Conservation (phyloP, 2,797 vertebrate genomes). For the Discoglossus pictus region DNA sequence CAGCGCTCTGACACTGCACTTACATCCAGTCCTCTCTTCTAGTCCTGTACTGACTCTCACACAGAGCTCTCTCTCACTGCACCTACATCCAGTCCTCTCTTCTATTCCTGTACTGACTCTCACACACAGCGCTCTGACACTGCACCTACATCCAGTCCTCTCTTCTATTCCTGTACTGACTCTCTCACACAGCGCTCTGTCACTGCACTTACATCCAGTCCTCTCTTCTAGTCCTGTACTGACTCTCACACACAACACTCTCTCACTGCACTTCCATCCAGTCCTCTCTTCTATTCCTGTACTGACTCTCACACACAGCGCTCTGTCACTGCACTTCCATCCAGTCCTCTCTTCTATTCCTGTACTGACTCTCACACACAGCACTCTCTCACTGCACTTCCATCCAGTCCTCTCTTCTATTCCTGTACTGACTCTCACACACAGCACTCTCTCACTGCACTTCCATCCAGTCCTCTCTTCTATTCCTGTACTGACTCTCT, state of each 20-base stretch:
- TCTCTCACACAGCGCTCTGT: background rate
- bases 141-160: no score
- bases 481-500: background rate
- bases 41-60: background rate
- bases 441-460: background rate
- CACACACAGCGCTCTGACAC: no score
- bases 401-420: accelerated
- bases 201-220: background rate
- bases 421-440: slow-evolving; percentile 12
- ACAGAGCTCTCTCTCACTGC: slow-evolving; percentile 7
- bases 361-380: background rate
- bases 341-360: no score
- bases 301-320: no score
- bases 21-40: accelerated
- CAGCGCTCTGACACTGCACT: background rate
- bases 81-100: background rate
- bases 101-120: background rate
- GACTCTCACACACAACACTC: slow-evolving; percentile 22
- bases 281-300: background rate
- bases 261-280: background rate
- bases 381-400: background rate
- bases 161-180: background rate
- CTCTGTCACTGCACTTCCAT: background rate
- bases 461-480: background rate
- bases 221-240: background rate